Conservation (phyloP, 1,140 invertebrate species). For the Drosophila murphyi region DNA sequence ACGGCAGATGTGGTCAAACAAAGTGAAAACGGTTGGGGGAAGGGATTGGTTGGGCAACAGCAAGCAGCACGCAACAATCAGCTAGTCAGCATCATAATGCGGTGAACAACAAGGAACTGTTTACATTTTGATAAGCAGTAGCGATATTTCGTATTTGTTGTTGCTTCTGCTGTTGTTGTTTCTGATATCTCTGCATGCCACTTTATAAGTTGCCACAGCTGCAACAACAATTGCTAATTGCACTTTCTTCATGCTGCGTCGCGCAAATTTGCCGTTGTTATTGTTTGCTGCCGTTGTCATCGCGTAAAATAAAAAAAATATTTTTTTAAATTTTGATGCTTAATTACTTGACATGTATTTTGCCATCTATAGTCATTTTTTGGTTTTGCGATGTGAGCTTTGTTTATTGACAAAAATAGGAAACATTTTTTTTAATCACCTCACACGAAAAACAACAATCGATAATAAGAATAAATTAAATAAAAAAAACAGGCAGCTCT, state of each 20-base stretch:
- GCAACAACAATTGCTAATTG: constrained; percentile 44
- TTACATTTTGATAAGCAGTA: constrained; percentile 54
- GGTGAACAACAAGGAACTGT: constrained; percentile 48
- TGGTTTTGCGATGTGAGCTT: not conserved
- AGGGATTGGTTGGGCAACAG: not conserved
- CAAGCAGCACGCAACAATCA: constrained; percentile 7
- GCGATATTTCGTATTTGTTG: not conserved
- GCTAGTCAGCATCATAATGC: not conserved
- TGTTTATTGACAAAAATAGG: constrained; percentile 41
- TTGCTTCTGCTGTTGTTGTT: constrained; percentile 12
- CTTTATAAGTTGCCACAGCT: constrained; percentile 12
- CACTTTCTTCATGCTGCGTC: constrained; percentile 49
- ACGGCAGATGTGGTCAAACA: constrained; percentile 25
- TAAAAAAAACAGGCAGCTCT: constrained; percentile 35
- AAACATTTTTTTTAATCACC: constrained; percentile 52
- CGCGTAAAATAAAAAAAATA: constrained; percentile 57
- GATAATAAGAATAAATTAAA: constrained; percentile 31
- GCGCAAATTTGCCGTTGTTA: constrained; percentile 18
- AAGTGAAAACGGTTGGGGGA: constrained; percentile 22
- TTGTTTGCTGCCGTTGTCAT: constrained; percentile 34
- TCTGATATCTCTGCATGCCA: constrained; percentile 36
- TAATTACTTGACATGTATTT: not conserved
- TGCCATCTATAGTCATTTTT: not conserved
- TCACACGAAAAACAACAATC: constrained; percentile 32
- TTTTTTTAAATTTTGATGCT: not conserved